Percentiles rank a stretch among this genome's conserved stretches.
phyloP scores from a whole-genome alignment of 2,113 vertebrate genomes.

The Rhinolophus ferrumequinum region DNA sequence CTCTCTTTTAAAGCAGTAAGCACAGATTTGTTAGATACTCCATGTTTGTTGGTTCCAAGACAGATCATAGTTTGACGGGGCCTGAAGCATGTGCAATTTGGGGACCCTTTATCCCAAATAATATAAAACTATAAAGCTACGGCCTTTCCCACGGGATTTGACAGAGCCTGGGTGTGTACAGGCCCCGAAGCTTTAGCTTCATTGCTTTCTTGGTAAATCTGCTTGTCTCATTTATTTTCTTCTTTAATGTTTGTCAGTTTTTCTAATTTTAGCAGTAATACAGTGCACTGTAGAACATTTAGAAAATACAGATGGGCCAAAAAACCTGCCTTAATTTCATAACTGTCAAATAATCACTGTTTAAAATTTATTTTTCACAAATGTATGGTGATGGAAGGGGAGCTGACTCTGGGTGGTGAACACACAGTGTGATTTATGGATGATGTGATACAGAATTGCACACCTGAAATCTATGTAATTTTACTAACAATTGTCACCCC shows the following conservation, averaged over 20 bases:
- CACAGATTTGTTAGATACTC: neutral
- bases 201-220: neutral
- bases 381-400: too few relatives aligned
- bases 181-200: neutral
- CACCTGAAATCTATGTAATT: too few relatives aligned
- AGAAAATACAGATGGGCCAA: neutral
- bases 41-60: neutral
- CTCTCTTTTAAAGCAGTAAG: neutral
- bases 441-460: too few relatives aligned
- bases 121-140: neutral
- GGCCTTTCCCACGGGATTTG: neutral
- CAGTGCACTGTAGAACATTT: conserved; percentile 2
- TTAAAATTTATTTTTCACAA: too few relatives aligned
- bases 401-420: too few relatives aligned
- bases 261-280: neutral
- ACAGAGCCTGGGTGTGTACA: neutral
- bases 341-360: neutral
- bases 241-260: conserved; percentile 17
- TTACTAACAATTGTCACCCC: too few relatives aligned
- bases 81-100: neutral
- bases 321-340: neutral
- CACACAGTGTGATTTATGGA: too few relatives aligned
- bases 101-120: neutral
- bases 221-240: neutral
- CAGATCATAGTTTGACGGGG: neutral